Evolutionary conservation across 1,140 invertebrate genomes (phyloP).

Genomic region (Drosophila eugracilis): DNA sequence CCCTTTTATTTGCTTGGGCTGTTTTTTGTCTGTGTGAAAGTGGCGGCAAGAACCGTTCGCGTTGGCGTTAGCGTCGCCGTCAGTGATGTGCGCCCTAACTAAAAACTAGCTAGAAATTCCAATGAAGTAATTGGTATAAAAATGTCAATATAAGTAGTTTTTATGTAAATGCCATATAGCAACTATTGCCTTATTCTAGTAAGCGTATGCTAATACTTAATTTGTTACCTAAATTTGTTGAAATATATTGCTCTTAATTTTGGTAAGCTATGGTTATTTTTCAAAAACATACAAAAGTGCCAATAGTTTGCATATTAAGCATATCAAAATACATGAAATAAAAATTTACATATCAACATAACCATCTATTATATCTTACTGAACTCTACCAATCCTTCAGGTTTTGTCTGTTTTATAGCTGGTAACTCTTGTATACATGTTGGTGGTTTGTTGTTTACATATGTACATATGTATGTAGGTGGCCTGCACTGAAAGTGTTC

Average conservation of each 20-base stretch:
- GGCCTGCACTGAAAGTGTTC: neutral
- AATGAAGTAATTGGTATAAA: too few species aligned
- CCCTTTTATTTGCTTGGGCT: slow-evolving; percentile 32
- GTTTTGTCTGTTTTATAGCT: too few species aligned
- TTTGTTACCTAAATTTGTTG: neutral
- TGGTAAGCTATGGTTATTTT: too few species aligned
- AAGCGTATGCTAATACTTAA: neutral
- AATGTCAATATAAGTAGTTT: too few species aligned
- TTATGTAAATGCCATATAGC: neutral
- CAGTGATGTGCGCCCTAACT: slow-evolving; percentile 5
- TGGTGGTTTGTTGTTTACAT: slow-evolving; percentile 18
- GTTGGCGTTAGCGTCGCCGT: slow-evolving; percentile 19
- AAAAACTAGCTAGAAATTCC: neutral
- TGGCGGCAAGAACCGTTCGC: slow-evolving; percentile 60
- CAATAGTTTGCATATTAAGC: too few species aligned
- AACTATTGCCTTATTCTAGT: neutral
- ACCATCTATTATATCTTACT: too few species aligned
- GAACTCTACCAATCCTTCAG: too few species aligned
- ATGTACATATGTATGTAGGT: neutral
- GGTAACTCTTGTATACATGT: too few species aligned
- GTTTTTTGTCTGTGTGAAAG: slow-evolving; percentile 56
- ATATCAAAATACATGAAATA: too few species aligned
- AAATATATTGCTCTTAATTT: neutral
- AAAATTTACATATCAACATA: too few species aligned
- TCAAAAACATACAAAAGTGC: too few species aligned